phyloP scores from a whole-genome alignment of 2,113 vertebrate genomes.

The Pao palembangensis region DNA sequence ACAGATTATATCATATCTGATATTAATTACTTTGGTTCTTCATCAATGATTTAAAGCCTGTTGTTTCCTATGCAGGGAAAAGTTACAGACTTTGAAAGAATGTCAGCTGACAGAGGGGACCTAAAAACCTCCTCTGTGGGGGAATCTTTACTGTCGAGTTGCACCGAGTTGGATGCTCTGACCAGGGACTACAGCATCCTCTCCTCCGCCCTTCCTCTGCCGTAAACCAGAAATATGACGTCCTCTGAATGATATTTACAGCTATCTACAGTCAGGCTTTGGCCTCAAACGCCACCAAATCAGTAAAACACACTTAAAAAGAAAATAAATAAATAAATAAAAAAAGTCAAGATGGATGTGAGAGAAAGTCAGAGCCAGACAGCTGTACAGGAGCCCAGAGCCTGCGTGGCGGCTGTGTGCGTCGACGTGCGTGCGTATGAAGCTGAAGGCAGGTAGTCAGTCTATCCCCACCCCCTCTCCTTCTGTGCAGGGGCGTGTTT shows the following conservation, averaged over 20 bases:
- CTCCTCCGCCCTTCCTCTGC: conserved; percentile 21
- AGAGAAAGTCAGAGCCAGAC: conserved; percentile 5
- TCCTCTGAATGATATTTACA: conserved; percentile 63
- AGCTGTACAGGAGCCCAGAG: conserved; percentile 6
- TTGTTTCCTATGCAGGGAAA: background rate
- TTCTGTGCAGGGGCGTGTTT: conserved; percentile 15
- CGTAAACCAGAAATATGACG: conserved; percentile 25
- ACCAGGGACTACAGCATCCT: conserved; percentile 6
- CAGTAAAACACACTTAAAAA: conserved; percentile 2
- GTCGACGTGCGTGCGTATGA: conserved; percentile 6
- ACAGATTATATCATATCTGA: conserved; percentile 7
- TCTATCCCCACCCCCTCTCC: conserved; percentile 17
- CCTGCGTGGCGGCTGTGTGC: conserved; percentile 5
- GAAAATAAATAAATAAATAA: background rate
- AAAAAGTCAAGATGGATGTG: conserved; percentile 7
- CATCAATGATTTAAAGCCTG: background rate
- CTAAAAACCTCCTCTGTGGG: background rate
- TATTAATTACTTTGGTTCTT: conserved; percentile 18
- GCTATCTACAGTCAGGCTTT: conserved; percentile 54
- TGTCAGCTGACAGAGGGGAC: background rate
- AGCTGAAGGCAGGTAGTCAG: conserved; percentile 11
- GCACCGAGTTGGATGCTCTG: conserved; percentile 14
- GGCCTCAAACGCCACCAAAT: conserved; percentile 23
- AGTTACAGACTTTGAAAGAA: background rate
- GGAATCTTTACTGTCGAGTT: background rate